A percentile compares a stretch with the other conserved stretches of the same genome.
These are phyloP conservation scores for Daubentonia madagascariensis DNA, from an alignment of 2,113 vertebrate genomes.

Conservation along the genomic window DNA sequence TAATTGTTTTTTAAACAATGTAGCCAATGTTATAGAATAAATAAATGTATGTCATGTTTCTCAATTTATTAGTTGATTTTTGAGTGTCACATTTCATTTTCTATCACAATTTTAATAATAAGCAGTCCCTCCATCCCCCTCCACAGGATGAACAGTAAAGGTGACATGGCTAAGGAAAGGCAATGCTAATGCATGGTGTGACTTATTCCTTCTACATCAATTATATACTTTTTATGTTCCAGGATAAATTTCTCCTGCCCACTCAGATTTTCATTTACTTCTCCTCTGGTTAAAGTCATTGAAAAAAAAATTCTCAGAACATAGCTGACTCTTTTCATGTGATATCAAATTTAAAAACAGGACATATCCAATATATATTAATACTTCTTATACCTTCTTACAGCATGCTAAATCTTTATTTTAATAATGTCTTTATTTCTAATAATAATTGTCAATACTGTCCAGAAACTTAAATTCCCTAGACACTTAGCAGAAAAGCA, in stretches of 20 bases:
- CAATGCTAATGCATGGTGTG: not conserved
- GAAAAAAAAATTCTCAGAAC: not conserved
- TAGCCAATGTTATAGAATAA: not conserved
- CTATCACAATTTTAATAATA: not conserved
- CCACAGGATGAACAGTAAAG: not conserved
- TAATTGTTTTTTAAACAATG: not conserved
- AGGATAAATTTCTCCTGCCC: not conserved
- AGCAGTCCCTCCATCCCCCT: rapidly evolving
- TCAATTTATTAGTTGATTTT: not conserved
- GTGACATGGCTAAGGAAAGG: not conserved
- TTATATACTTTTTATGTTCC: not conserved
- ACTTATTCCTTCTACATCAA: not conserved
- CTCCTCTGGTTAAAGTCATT: not conserved
- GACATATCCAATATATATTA: not conserved
- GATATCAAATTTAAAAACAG: not conserved
- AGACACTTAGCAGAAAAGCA: not conserved
- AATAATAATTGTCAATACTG: not conserved
- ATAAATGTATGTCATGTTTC: not conserved
- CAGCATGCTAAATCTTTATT: not conserved
- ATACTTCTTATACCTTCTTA: not conserved
- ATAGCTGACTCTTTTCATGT: not conserved
- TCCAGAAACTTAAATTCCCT: not conserved
- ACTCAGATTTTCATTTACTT: not conserved
- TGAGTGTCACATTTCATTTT: not conserved
- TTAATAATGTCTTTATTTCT: not conserved